These are phyloP conservation scores for Ctenoplectra terminalis DNA, from an alignment of 1,140 invertebrate species.

Conservation along the genomic window DNA sequence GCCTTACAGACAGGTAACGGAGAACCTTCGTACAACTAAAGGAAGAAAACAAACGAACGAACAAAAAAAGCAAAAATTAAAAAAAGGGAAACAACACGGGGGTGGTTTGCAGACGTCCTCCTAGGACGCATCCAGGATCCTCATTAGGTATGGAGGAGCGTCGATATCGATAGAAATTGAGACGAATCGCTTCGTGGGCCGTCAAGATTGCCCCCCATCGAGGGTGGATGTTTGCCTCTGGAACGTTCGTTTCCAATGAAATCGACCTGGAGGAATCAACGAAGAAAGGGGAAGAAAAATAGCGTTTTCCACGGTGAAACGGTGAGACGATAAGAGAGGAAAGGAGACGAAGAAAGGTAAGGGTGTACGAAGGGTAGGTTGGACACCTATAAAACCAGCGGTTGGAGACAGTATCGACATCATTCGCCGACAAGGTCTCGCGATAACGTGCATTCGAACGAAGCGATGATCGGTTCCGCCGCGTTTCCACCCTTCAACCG, in stretches of 20 bases:
- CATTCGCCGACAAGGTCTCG: slow-evolving; percentile 56
- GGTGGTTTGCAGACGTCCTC: neutral
- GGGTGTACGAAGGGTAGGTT: slow-evolving; percentile 1
- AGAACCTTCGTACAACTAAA: neutral
- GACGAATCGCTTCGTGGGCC: slow-evolving; percentile 73
- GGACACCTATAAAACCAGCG: slow-evolving; percentile 70
- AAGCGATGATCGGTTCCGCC: slow-evolving; percentile 42
- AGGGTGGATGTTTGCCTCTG: slow-evolving; percentile 30
- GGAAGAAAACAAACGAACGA: neutral
- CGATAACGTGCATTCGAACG: slow-evolving; percentile 38
- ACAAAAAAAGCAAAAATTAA: neutral
- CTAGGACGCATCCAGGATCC: slow-evolving; percentile 23
- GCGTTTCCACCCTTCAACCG: neutral
- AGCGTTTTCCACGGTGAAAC: neutral
- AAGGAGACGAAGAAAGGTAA: neutral
- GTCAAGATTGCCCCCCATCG: slow-evolving; percentile 47
- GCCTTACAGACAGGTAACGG: neutral
- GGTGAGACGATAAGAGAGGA: neutral
- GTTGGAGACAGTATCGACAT: slow-evolving; percentile 37
- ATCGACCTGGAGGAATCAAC: slow-evolving; percentile 13
- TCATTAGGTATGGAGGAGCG: slow-evolving; percentile 77
- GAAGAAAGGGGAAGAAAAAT: slow-evolving; percentile 48
- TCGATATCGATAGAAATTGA: slow-evolving; percentile 77
- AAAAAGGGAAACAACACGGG: neutral
- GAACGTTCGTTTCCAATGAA: slow-evolving; percentile 10